These are phyloP conservation scores for Panonychus citri DNA, from an alignment of 1,140 invertebrate genomes.

Conservation along the genomic window DNA sequence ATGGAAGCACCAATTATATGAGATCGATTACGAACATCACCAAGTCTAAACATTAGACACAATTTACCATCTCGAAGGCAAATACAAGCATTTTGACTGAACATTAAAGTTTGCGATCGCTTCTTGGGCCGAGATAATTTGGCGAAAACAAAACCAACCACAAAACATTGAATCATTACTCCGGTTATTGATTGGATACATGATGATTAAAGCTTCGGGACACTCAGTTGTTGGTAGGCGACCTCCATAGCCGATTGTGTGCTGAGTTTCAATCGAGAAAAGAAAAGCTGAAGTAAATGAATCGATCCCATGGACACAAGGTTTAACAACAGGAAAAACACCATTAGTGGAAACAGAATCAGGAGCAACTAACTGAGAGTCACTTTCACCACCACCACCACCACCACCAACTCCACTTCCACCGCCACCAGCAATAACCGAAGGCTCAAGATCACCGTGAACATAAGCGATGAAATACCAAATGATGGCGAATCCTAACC, in stretches of 20 bases:
- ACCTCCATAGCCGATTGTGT: constrained; percentile 46
- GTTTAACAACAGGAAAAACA: no score
- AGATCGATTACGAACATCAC: constrained; percentile 80
- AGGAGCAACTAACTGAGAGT: no score
- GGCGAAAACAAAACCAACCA: constrained; percentile 77
- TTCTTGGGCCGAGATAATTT: constrained; percentile 91
- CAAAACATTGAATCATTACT: constrained; percentile 55
- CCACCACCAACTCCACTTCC: no score
- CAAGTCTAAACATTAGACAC: constrained; percentile 83
- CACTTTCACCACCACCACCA: no score
- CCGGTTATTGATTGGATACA: constrained; percentile 88
- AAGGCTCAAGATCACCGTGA: constrained; percentile 62
- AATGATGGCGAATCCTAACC: constrained; percentile 68
- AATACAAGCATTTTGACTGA: constrained; percentile 70
- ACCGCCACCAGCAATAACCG: no score
- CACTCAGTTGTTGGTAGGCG: constrained; percentile 79
- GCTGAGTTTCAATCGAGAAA: constrained; percentile 76
- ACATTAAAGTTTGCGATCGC: constrained; percentile 73
- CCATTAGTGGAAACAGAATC: no score
- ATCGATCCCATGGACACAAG: constrained; percentile 39
- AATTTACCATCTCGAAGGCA: constrained; percentile 62
- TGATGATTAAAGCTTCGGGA: constrained; percentile 88
- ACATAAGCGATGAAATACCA: constrained; percentile 82
- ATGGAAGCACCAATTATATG: constrained; percentile 71
- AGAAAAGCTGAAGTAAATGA: constrained; percentile 66